phyloP scores from a whole-genome alignment of 1,140 invertebrate genomes.

The Glossosoma conforme region DNA sequence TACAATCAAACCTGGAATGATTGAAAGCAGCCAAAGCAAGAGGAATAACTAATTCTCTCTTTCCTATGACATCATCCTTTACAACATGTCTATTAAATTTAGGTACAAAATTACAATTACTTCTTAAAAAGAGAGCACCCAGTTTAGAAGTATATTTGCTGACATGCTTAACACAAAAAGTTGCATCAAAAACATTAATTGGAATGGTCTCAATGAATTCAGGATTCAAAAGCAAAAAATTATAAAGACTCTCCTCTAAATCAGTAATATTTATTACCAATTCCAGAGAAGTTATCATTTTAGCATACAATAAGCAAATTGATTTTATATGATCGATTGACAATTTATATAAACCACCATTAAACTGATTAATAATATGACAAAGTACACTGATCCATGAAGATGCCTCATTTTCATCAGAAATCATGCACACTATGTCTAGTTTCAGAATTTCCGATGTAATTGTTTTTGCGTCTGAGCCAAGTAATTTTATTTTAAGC shows the following conservation, averaged over 20 bases:
- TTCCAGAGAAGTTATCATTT: conserved; percentile 38
- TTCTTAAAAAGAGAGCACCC: conserved; percentile 46
- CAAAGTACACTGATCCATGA: conserved; percentile 40
- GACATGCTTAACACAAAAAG: conserved; percentile 41
- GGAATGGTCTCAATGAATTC: conserved; percentile 48
- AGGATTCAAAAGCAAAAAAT: conserved; percentile 56
- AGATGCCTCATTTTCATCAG: conserved; percentile 44
- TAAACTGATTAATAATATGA: conserved; percentile 40
- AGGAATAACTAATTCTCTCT: conserved; percentile 56
- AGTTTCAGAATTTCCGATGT: conserved; percentile 38
- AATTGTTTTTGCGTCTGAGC: conserved; percentile 37
- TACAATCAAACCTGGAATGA: conserved; percentile 37
- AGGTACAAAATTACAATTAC: conserved; percentile 42
- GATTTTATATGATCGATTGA: conserved; percentile 36
- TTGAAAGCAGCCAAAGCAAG: conserved; percentile 47
- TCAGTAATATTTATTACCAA: conserved; percentile 43
- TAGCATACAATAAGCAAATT: conserved; percentile 38
- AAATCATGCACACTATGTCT: conserved; percentile 35
- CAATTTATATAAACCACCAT: conserved; percentile 33
- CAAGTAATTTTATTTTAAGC: conserved; percentile 36
- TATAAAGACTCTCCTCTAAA: conserved; percentile 49
- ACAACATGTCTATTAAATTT: conserved; percentile 45
- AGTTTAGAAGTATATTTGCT: conserved; percentile 51
- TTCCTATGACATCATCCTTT: conserved; percentile 39
- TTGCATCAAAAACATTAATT: conserved; percentile 46